Conservation (phyloP, 2,797 vertebrate genomes). For the Miopithecus talapoin region DNA sequence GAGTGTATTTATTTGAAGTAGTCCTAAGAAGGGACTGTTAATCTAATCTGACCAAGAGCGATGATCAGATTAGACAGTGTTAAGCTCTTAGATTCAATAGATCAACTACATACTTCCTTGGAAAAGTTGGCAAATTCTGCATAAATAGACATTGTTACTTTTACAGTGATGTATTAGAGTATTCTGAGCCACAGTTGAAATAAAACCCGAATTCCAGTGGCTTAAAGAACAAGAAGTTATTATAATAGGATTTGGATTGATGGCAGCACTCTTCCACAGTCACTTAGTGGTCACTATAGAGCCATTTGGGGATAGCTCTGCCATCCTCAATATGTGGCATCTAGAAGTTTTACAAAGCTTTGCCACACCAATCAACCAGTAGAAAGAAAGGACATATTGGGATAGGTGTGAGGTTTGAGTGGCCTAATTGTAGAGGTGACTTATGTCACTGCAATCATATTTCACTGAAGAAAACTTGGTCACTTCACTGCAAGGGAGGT, state of each 20-base stretch:
- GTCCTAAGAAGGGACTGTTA: background rate
- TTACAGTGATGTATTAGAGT: background rate
- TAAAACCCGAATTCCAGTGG: background rate
- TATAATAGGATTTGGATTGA: background rate
- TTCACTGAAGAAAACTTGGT: background rate
- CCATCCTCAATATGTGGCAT: background rate
- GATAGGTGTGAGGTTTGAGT: background rate
- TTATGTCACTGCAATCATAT: background rate
- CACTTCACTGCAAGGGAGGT: background rate
- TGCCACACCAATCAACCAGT: background rate
- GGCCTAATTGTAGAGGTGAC: background rate
- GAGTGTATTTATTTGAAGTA: background rate
- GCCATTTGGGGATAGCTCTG: background rate
- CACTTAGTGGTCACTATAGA: background rate
- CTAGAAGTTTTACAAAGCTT: background rate
- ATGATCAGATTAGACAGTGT: background rate
- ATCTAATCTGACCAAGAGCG: background rate
- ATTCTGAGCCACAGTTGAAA: background rate
- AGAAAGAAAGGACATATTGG: background rate
- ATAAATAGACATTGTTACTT: background rate
- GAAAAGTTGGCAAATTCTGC: background rate
- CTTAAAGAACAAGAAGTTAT: background rate
- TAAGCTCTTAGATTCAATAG: background rate
- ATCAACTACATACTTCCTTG: background rate
- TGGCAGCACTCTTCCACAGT: background rate